Evolutionary conservation across 2,888 invertebrate species (phyloP), one percentile per base, ranked within the genome.

Genomic region (Bombylius discolor): DNA sequence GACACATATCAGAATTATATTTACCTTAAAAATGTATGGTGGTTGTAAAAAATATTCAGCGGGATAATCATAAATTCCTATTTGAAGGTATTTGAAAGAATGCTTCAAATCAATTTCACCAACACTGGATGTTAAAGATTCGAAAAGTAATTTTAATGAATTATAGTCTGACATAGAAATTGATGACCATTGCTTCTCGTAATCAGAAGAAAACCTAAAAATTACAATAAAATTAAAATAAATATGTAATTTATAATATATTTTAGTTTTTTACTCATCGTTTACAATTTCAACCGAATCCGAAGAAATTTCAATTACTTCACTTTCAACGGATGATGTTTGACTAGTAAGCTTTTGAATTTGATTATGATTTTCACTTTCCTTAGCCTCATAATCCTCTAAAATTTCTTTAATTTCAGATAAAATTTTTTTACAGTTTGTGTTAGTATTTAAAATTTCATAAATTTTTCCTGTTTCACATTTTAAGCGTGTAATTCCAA

Each of bases 11-110:
- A 47, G 5, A 47, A 47, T 14, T 8, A 49, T 42, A 13, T 39
- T 13, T 49, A 60, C 61, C 34, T 66, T 65, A 42, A 69, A 69
- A n/a, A 72, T 64, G 51, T 69, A 63, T 9, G 74, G 74, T 0
- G 67, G 59, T 58, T 74, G 74, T 1, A 74, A 61, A 33, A 73
- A 64, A 56, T 69, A 72, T 52, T 74, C 74, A 0, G 66, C 62
- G 1, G 74, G 73, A 62, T 70, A 74, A 54, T 74, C 74, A 13
- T 53, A 50, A 44, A 74, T 62, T 5, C 67, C 68, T 1, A 68
- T 63, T 46, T 67, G 64, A 12, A 74, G 49, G 53, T 66, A 67
- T 3, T 62, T 62, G 0, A 73, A 47, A 1, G 66, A 64, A 51
- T 66, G 64, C 4, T 66, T 60, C 31, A 72, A 44, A 13, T 68